phyloP scores from a whole-genome alignment of 2,797 vertebrate species.

The Hoplostethus mediterraneus region DNA sequence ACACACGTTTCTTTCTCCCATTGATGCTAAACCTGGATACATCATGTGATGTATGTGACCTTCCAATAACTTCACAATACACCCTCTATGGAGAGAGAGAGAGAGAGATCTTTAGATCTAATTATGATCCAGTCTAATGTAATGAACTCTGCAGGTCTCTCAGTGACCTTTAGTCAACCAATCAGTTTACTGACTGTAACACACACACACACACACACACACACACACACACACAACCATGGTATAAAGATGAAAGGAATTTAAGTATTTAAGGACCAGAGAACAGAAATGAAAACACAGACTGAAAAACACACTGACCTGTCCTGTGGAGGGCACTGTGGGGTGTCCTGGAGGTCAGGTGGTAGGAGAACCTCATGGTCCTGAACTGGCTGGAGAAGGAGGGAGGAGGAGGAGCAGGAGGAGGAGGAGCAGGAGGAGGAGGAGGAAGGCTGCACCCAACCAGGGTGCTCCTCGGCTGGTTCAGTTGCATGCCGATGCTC shows the following conservation, averaged over 20 bases:
- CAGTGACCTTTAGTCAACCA: slow-evolving; percentile 11
- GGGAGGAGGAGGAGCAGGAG: slow-evolving; percentile 40
- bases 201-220: slow-evolving; percentile 16
- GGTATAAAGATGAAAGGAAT: too few species aligned
- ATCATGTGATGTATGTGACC: slow-evolving; percentile 35
- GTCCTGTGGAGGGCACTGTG: slow-evolving; percentile 64
- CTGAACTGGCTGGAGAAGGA: slow-evolving; percentile 83
- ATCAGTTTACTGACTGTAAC: neutral
- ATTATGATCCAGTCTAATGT: slow-evolving; percentile 33
- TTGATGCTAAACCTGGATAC: slow-evolving; percentile 12
- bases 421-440: slow-evolving; percentile 62
- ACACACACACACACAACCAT: too few species aligned
- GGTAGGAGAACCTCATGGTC: slow-evolving; percentile 84
- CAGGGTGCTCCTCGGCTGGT: slow-evolving; percentile 70
- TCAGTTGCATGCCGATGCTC: slow-evolving; percentile 74
- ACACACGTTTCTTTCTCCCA: neutral
- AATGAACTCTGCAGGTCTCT: slow-evolving; percentile 1
- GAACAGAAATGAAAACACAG: neutral
- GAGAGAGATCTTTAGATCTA: neutral
- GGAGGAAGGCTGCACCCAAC: slow-evolving; percentile 58
- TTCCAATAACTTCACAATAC: neutral
- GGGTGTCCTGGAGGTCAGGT: slow-evolving; percentile 68
- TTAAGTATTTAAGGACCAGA: too few species aligned
- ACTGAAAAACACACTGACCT: slow-evolving; percentile 67
- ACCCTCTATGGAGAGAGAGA: too few species aligned